Evolutionary conservation across 2,113 vertebrate genomes (phyloP).

Genomic region (Gymnocephalus cernua): DNA sequence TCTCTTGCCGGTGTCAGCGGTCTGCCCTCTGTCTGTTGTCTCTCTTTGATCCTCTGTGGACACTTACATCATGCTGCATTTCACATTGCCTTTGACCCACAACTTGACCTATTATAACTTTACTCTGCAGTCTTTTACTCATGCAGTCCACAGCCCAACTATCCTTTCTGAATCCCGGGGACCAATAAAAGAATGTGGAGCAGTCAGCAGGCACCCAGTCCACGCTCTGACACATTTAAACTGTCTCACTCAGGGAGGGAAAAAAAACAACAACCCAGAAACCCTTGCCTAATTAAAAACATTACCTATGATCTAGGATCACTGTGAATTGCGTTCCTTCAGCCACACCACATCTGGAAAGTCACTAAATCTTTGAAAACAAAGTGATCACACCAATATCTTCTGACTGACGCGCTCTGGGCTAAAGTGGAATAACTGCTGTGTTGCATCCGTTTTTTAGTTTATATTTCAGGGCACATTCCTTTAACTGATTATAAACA

Average conservation of each 20-base stretch:
- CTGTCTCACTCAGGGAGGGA: background rate
- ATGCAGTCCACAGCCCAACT: background rate
- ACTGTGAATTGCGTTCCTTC: slow-evolving; percentile 7
- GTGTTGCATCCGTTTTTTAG: slow-evolving; percentile 12
- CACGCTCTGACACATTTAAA: background rate
- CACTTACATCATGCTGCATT: background rate
- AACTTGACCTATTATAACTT: background rate
- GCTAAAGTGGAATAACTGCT: slow-evolving; percentile 41
- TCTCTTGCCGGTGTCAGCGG: background rate
- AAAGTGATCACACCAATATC: background rate
- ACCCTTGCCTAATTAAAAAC: background rate
- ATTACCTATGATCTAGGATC: background rate
- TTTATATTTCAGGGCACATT: slow-evolving; percentile 48
- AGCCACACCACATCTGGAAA: slow-evolving; percentile 33
- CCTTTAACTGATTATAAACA: slow-evolving; percentile 44
- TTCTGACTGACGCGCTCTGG: slow-evolving; percentile 18
- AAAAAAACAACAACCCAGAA: background rate
- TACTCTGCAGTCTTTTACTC: background rate
- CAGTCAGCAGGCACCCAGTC: background rate
- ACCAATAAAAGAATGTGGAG: background rate
- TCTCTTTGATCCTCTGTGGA: slow-evolving; percentile 16
- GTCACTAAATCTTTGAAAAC: slow-evolving; percentile 15
- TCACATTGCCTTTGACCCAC: background rate
- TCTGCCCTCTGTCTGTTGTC: background rate
- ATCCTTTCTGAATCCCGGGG: background rate